Percentiles rank a stretch among this genome's conserved stretches.
These are phyloP conservation scores for Halichoeres trimaculatus DNA, from an alignment of 2,113 vertebrate genomes.

Conservation along the genomic window DNA sequence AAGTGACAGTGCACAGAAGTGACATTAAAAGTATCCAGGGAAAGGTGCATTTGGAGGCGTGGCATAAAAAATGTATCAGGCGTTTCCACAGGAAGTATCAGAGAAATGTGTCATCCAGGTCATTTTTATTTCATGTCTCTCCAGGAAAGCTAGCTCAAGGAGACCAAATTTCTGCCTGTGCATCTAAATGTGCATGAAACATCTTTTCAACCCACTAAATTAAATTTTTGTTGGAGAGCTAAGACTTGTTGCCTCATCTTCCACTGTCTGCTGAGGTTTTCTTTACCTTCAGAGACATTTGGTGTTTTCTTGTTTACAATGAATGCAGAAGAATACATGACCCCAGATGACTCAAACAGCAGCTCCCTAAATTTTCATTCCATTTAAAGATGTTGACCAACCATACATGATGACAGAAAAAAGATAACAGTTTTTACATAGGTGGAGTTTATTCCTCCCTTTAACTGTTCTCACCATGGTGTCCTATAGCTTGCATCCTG, in stretches of 20 bases:
- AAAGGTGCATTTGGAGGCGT: conserved; percentile 73
- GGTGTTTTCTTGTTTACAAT: neutral
- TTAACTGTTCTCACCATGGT: too few species aligned
- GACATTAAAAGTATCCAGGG: conserved; percentile 76
- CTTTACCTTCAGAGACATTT: neutral
- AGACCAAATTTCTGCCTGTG: neutral
- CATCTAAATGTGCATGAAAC: conserved; percentile 4
- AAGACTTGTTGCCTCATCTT: conserved; percentile 34
- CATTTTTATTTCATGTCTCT: conserved; percentile 76
- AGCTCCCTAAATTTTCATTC: neutral
- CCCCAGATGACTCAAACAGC: neutral
- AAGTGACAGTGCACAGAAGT: conserved; percentile 71
- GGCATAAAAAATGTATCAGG: conserved; percentile 75
- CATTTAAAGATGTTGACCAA: too few species aligned
- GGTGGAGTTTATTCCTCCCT: too few species aligned
- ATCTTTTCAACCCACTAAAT: neutral
- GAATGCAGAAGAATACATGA: neutral
- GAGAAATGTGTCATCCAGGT: conserved; percentile 64
- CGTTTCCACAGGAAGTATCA: conserved; percentile 60
- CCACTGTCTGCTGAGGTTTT: neutral
- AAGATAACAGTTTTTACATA: too few species aligned
- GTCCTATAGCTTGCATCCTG: too few species aligned
- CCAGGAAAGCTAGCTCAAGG: conserved; percentile 44
- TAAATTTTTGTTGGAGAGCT: too few species aligned
- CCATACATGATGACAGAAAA: too few species aligned